These are phyloP conservation scores for Drosophila dives DNA, from an alignment of 2,888 invertebrate species.

Conservation along the genomic window DNA sequence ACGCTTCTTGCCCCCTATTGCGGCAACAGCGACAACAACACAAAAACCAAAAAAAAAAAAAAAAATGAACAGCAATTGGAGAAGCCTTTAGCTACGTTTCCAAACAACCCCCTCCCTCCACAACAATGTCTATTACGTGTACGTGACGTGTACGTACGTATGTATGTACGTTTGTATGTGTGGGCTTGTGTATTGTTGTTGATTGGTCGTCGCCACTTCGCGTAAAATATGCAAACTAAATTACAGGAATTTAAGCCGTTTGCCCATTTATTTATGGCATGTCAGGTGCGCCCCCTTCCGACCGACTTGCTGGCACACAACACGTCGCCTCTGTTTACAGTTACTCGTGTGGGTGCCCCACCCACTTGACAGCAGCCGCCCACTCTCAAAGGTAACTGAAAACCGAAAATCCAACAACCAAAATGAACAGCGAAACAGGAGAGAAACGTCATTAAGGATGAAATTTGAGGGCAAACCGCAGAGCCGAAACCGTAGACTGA, in stretches of 20 bases:
- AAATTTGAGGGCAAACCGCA: slow-evolving; percentile 20
- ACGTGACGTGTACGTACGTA: neutral
- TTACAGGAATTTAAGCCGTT: slow-evolving; percentile 65
- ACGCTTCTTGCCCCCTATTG: slow-evolving; percentile 28
- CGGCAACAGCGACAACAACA: slow-evolving; percentile 36
- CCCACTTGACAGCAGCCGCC: slow-evolving; percentile 39
- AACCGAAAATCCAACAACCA: slow-evolving; percentile 12
- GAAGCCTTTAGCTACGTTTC: slow-evolving; percentile 14
- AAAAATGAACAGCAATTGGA: slow-evolving; percentile 61
- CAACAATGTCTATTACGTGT: neutral
- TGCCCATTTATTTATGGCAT: slow-evolving; percentile 58
- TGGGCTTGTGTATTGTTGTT: slow-evolving; percentile 31
- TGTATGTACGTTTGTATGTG: neutral
- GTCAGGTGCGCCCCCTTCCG: slow-evolving; percentile 56
- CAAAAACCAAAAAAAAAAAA: neutral
- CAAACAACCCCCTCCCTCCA: neutral
- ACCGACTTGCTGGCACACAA: slow-evolving; percentile 8
- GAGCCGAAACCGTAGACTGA: slow-evolving; percentile 4
- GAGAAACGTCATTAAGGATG: slow-evolving; percentile 20
- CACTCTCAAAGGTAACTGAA: slow-evolving; percentile 12
- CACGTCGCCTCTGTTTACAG: slow-evolving; percentile 31
- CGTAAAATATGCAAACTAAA: slow-evolving; percentile 67
- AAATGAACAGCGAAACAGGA: slow-evolving; percentile 11
- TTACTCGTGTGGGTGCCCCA: slow-evolving; percentile 25
- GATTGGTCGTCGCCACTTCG: slow-evolving; percentile 43